Conservation (phyloP, 2,797 vertebrate species). For the Corythornis leucogaster region DNA sequence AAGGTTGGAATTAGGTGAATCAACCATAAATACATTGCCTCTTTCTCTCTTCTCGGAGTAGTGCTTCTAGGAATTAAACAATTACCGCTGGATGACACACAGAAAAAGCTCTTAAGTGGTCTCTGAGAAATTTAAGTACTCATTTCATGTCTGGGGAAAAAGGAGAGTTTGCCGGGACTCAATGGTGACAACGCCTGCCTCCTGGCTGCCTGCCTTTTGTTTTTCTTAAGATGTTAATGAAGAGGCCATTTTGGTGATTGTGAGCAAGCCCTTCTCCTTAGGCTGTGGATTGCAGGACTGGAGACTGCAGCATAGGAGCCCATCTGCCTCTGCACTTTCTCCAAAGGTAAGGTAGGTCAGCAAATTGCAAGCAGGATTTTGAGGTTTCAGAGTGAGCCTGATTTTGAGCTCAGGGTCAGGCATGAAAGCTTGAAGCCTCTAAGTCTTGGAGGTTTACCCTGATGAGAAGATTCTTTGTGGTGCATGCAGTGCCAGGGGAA, state of each 20-base stretch:
- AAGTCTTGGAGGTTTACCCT: not conserved
- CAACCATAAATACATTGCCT: fast-evolving
- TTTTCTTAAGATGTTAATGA: not conserved
- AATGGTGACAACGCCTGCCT: not conserved
- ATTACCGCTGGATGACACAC: not conserved
- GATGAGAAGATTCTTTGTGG: not conserved
- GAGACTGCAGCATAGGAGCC: not conserved
- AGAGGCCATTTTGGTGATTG: not conserved
- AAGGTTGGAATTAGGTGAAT: not conserved
- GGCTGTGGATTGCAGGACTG: not conserved
- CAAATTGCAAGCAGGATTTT: not conserved
- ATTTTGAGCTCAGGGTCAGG: not conserved
- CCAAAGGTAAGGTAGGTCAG: not conserved
- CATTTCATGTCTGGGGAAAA: not conserved
- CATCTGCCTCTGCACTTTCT: not conserved
- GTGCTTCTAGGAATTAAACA: not conserved
- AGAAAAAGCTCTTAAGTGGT: not conserved
- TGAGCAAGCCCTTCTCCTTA: not conserved
- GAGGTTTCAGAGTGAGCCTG: not conserved
- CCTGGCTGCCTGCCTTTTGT: not conserved
- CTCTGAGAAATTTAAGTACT: not conserved
- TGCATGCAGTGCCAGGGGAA: not conserved
- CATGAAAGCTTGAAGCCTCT: not conserved
- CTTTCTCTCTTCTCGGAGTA: not conserved
- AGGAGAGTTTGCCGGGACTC: not conserved